Conservation (phyloP, 2,797 vertebrate genomes). For the Miichthys miiuy region DNA sequence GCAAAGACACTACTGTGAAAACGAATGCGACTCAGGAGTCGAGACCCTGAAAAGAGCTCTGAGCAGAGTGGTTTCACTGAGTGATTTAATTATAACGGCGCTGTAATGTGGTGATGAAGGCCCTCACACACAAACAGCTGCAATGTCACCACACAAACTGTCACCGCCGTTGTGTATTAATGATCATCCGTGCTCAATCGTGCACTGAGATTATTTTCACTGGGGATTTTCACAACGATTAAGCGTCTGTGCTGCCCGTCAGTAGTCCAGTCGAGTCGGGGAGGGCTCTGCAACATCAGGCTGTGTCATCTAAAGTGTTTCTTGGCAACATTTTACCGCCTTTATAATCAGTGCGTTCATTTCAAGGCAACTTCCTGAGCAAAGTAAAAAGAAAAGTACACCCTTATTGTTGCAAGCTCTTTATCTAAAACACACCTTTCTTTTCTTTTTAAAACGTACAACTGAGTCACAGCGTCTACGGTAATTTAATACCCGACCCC, state of each 20-base stretch:
- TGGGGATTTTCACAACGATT: constrained; percentile 36
- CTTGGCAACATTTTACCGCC: constrained; percentile 20
- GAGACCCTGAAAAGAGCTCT: constrained; percentile 37
- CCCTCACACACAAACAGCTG: constrained; percentile 49
- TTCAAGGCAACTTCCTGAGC: constrained; percentile 17
- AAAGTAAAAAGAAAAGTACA: constrained; percentile 7
- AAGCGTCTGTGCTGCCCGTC: constrained; percentile 23
- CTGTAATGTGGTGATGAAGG: constrained; percentile 37
- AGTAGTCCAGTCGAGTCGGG: neutral
- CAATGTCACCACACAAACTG: constrained; percentile 10
- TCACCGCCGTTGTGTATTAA: constrained; percentile 27
- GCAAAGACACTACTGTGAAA: constrained; percentile 27
- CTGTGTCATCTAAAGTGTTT: constrained; percentile 4
- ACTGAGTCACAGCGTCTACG: constrained; percentile 2
- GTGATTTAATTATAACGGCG: constrained; percentile 66
- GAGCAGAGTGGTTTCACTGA: constrained; percentile 45
- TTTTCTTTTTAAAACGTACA: neutral
- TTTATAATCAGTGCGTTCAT: constrained; percentile 7
- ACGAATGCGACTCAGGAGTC: constrained; percentile 24
- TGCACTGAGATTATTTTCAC: constrained; percentile 24
- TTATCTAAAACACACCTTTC: constrained; percentile 21
- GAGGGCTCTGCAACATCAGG: neutral
- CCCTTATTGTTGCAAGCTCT: constrained; percentile 1
- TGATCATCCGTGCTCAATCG: constrained; percentile 24
- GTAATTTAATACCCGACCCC: constrained; percentile 27